phyloP scores from a whole-genome alignment of 2,797 vertebrate species.

The Emydoidea blandingii region DNA sequence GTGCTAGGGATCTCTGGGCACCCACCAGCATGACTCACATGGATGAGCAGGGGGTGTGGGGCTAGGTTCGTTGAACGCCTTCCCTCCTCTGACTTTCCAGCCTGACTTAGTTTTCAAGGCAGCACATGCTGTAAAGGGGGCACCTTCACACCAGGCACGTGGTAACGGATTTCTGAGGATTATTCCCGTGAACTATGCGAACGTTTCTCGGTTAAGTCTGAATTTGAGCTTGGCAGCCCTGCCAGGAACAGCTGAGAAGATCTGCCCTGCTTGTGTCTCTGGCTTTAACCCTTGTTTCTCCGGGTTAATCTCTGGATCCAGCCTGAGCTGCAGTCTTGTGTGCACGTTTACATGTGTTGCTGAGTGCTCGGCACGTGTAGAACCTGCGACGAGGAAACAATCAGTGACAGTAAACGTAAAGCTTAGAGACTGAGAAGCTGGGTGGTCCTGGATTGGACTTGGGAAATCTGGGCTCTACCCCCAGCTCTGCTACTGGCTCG shows the following conservation, averaged over 20 bases:
- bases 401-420: not conserved
- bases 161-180: not conserved
- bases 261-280: not conserved
- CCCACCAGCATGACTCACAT: not conserved
- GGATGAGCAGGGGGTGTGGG: not conserved
- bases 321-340: rapidly evolving
- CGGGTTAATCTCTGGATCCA: not conserved
- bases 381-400: not conserved
- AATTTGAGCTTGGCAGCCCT: not conserved
- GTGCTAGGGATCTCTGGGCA: not conserved
- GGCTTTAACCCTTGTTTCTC: not conserved
- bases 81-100: not conserved
- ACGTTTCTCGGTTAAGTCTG: not conserved
- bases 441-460: not conserved
- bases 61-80: not conserved
- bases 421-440: not conserved
- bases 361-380: not conserved
- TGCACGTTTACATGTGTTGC: rapidly evolving
- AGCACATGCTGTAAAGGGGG: rapidly evolving
- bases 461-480: not conserved
- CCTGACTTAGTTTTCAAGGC: not conserved
- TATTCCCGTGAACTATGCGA: not conserved
- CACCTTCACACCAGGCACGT: not conserved
- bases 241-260: not conserved
- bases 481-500: no score